phyloP scores from a whole-genome alignment of 2,888 invertebrate genomes.

The Hirtodrosophila alboralis region DNA sequence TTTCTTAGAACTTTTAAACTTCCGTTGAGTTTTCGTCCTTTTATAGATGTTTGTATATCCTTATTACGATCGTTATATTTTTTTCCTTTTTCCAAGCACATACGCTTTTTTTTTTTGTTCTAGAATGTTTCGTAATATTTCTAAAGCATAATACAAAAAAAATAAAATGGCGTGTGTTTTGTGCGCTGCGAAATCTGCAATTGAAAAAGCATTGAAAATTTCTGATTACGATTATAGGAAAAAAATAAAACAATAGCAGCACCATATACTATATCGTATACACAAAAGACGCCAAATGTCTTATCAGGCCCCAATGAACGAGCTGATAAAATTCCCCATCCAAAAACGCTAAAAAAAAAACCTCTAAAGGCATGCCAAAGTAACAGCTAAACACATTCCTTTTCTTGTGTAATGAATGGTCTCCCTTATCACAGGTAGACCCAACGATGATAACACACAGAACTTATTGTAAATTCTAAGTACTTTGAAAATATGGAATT shows the following conservation, averaged over 20 bases:
- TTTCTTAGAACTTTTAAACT: not conserved
- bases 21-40: conserved; percentile 1
- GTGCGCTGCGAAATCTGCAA: conserved; percentile 71
- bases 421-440: conserved; percentile 34
- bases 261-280: no score
- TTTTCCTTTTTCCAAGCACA: no score
- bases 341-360: no score
- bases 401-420: conserved; percentile 55
- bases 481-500: no score
- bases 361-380: conserved; percentile 9
- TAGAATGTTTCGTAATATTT: conserved; percentile 68
- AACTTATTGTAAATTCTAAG: no score
- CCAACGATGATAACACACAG: no score
- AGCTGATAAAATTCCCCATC: conserved; percentile 32
- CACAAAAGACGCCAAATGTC: conserved; percentile 31
- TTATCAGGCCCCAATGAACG: conserved; percentile 22
- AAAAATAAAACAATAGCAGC: conserved; percentile 11
- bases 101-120: no score
- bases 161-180: conserved; percentile 70
- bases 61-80: no score
- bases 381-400: conserved; percentile 39
- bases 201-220: conserved; percentile 51
- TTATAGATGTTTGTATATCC: no score
- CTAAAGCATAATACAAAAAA: conserved; percentile 66
- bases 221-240: conserved; percentile 52